Conservation (phyloP, 2,113 vertebrate species). For the Aphelocoma coerulescens region DNA sequence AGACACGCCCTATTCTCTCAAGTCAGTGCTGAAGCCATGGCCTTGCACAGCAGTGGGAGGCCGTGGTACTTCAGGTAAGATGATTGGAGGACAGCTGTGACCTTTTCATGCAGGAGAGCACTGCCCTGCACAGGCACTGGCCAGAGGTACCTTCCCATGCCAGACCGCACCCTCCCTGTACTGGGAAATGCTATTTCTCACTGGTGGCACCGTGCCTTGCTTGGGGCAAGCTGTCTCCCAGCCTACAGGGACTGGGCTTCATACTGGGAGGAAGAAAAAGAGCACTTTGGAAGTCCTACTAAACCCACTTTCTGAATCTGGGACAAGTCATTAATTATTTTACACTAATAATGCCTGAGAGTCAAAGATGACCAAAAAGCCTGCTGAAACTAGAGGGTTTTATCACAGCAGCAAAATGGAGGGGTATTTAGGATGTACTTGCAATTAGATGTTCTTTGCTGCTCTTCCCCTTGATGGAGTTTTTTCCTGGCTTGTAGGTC, state of each 20-base stretch:
- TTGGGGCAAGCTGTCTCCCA: neutral
- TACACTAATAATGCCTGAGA: neutral
- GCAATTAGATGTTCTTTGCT: neutral
- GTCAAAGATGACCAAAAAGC: neutral
- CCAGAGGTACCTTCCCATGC: neutral
- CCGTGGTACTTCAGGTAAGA: accelerated
- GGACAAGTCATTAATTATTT: slow-evolving; percentile 23
- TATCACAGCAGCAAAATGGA: neutral
- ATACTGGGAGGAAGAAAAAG: neutral
- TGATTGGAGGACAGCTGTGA: neutral
- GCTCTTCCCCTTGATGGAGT: neutral
- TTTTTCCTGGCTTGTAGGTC: neutral
- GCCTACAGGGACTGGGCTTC: neutral
- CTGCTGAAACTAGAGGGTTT: neutral
- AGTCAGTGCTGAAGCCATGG: neutral
- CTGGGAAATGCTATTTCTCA: neutral
- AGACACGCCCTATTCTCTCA: neutral
- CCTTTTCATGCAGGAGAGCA: neutral
- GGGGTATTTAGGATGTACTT: neutral
- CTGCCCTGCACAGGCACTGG: neutral
- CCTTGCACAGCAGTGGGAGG: neutral
- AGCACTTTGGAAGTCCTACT: neutral
- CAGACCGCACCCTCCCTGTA: neutral
- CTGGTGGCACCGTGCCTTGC: neutral
- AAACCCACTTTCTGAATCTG: neutral